Percentiles rank a stretch among this genome's conserved stretches.
phyloP scores from a whole-genome alignment of 2,113 vertebrate species.

The Eurypyga helias region DNA sequence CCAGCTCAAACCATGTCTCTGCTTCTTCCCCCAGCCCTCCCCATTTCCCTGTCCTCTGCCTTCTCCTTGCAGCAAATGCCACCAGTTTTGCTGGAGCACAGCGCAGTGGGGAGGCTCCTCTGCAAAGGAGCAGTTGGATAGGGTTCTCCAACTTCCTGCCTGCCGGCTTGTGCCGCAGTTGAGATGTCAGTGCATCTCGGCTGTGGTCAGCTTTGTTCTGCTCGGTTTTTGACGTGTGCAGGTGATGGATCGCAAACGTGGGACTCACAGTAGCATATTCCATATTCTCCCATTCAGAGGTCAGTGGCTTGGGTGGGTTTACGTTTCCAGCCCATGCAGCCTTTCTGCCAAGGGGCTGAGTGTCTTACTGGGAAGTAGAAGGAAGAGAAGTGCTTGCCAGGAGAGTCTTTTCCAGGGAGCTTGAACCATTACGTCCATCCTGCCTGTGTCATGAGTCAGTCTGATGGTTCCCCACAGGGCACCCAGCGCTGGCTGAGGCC shows the following conservation, averaged over 20 bases:
- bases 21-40: not conserved
- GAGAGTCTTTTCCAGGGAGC: not conserved
- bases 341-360: not conserved
- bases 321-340: not conserved
- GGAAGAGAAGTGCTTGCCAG: not conserved
- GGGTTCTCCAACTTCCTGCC: not conserved
- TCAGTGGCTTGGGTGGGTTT: not conserved
- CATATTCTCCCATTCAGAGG: accelerated
- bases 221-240: not conserved
- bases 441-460: not conserved
- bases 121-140: not conserved
- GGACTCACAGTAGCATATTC: accelerated
- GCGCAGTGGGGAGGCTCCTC: not conserved
- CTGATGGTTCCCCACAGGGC: not conserved
- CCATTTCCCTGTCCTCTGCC: not conserved
- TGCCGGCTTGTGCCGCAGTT: not conserved
- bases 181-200: not conserved
- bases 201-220: not conserved
- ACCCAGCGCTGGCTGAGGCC: not conserved
- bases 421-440: not conserved
- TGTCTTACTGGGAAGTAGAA: not conserved
- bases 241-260: not conserved
- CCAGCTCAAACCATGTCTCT: accelerated
- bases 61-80: not conserved
- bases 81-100: not conserved